Evolutionary conservation across 1,140 invertebrate species (phyloP).

Genomic region (Drosophila ercepeae): DNA sequence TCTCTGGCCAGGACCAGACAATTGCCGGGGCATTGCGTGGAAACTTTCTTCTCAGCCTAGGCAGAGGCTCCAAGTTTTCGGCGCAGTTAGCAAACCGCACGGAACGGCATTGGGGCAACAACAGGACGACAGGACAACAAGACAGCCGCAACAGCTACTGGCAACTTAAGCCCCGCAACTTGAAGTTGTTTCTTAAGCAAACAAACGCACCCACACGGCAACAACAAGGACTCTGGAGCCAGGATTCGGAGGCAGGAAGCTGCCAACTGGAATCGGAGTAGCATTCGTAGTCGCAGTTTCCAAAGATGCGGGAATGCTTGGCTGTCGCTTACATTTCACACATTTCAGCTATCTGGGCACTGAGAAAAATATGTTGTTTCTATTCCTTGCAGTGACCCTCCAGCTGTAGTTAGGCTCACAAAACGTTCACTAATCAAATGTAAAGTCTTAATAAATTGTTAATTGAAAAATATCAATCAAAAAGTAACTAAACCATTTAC

Average conservation of each 20-base stretch:
- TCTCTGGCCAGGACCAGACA: constrained; percentile 65
- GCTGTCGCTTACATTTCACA: constrained; percentile 46
- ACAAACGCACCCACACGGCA: constrained; percentile 69
- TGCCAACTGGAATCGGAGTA: constrained; percentile 29
- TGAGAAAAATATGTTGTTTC: not conserved
- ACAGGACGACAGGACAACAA: constrained; percentile 24
- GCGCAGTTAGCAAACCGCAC: constrained; percentile 68
- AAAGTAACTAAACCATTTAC: not conserved
- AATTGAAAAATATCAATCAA: not conserved
- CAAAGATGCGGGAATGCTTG: constrained; percentile 30
- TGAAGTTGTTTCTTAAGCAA: constrained; percentile 73
- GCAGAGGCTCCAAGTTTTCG: constrained; percentile 61
- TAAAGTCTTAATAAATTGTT: not conserved
- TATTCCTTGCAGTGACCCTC: no score
- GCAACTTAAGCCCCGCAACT: constrained; percentile 76
- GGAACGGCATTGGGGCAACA: constrained; percentile 17
- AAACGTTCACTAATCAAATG: not conserved
- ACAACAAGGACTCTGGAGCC: constrained; percentile 28
- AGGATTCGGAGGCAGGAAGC: constrained; percentile 18
- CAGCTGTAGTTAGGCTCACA: not conserved
- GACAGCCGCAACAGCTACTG: constrained; percentile 74
- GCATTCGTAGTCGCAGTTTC: constrained; percentile 6
- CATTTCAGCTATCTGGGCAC: constrained; percentile 25
- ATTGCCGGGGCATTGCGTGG: constrained; percentile 52
- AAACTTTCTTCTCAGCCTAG: constrained; percentile 37